phyloP scores from a whole-genome alignment of 2,113 vertebrate species.

The Mionectes macconnelli region DNA sequence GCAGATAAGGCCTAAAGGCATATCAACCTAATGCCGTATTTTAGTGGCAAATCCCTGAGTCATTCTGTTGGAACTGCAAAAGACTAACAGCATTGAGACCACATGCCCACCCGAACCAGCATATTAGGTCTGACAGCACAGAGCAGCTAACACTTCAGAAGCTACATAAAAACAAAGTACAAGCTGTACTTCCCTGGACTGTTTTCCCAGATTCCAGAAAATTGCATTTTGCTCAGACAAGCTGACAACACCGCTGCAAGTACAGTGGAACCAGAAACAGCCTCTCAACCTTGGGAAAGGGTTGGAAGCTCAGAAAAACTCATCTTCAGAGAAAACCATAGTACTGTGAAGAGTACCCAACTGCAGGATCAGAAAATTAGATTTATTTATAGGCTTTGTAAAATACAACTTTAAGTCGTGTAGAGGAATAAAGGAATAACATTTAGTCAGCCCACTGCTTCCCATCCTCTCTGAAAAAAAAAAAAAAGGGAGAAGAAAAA shows the following conservation, averaged over 20 bases:
- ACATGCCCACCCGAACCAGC: not conserved
- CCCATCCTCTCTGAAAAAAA: not conserved
- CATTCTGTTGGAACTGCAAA: not conserved
- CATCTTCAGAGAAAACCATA: not conserved
- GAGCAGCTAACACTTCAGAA: not conserved
- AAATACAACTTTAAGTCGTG: not conserved
- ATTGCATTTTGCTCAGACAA: not conserved
- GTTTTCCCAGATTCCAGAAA: not conserved
- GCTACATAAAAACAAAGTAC: not conserved
- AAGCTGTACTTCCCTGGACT: not conserved
- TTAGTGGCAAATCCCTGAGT: not conserved
- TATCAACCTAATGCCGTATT: not conserved
- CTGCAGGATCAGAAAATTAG: not conserved
- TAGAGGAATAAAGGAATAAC: not conserved
- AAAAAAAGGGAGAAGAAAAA: not conserved
- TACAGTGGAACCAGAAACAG: not conserved
- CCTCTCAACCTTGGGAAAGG: fast-evolving
- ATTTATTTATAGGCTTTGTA: not conserved
- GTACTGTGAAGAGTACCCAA: not conserved
- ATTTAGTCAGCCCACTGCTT: not conserved
- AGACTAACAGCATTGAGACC: not conserved
- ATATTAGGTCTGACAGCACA: not conserved
- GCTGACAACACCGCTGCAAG: not conserved
- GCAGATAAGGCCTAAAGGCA: not conserved
- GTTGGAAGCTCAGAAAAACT: not conserved